Conservation (phyloP, 2,113 vertebrate species). For the Eubucco bourcierii region DNA sequence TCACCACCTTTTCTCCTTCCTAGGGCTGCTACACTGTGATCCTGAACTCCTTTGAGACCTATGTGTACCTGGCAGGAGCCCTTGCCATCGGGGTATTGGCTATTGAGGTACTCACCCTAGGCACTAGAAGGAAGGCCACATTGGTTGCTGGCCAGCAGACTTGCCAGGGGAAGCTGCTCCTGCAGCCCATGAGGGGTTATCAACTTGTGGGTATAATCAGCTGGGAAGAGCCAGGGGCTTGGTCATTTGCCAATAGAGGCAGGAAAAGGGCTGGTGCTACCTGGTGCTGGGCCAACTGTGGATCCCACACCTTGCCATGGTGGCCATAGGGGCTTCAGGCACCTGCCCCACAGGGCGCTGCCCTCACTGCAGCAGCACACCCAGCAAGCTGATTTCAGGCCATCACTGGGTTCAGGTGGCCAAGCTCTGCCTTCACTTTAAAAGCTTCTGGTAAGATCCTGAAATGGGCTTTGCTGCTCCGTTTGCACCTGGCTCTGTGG, state of each 20-base stretch:
- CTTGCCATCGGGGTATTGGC: slow-evolving; percentile 90
- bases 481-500: neutral
- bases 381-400: neutral
- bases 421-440: neutral
- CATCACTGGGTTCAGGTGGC: neutral
- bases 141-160: neutral
- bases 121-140: neutral
- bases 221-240: neutral
- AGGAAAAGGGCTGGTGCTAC: neutral
- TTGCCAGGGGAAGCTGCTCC: neutral
- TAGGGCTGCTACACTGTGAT: slow-evolving; percentile 92
- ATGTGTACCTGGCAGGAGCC: slow-evolving; percentile 90
- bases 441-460: neutral
- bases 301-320: too few relatives aligned
- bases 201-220: neutral
- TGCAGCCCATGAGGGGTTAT: neutral
- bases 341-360: rapidly evolving
- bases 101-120: slow-evolving; percentile 82
- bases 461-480: rapidly evolving
- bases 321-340: neutral
- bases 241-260: neutral
- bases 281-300: too few relatives aligned
- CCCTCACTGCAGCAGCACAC: neutral
- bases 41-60: slow-evolving; percentile 88
- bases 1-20: neutral